Evolutionary conservation across 2,888 invertebrate genomes (phyloP).

Genomic region (Aethes cnicana): DNA sequence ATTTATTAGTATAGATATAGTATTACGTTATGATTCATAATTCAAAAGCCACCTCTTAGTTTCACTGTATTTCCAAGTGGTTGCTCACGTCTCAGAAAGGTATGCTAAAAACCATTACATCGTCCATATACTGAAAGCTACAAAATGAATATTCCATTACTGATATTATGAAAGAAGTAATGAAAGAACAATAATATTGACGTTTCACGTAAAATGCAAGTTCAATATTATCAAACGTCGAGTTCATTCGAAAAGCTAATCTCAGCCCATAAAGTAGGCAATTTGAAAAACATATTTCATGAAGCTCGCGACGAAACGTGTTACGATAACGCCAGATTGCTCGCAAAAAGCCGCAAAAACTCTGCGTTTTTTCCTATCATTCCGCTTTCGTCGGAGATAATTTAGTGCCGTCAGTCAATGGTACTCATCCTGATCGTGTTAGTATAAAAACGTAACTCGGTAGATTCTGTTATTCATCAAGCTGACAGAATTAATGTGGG

Average conservation of each 20-base stretch:
- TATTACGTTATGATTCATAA: no score
- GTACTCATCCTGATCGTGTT: constrained; percentile 14
- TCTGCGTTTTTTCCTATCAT: constrained; percentile 8
- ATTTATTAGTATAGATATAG: no score
- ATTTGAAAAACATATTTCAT: constrained; percentile 17
- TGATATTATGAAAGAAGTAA: no score
- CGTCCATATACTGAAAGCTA: no score
- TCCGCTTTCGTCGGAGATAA: constrained; percentile 17
- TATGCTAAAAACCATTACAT: no score
- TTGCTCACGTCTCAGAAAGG: no score
- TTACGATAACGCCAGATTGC: constrained; percentile 20
- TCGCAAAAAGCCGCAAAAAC: constrained; percentile 11
- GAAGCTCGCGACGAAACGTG: constrained; percentile 14
- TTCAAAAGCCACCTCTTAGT: no score
- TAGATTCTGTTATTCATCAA: constrained; percentile 21
- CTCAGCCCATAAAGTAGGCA: constrained; percentile 3
- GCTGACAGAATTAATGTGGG: constrained; percentile 10
- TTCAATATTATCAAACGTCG: neutral
- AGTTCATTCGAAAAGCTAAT: constrained; percentile 11
- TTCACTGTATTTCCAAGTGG: no score
- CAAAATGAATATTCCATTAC: no score
- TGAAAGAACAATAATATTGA: no score
- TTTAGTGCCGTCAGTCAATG: constrained; percentile 24
- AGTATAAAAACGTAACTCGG: constrained; percentile 21
- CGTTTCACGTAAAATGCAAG: neutral